Conservation (phyloP, 2,888 invertebrate species). For the Villa cingulata region DNA sequence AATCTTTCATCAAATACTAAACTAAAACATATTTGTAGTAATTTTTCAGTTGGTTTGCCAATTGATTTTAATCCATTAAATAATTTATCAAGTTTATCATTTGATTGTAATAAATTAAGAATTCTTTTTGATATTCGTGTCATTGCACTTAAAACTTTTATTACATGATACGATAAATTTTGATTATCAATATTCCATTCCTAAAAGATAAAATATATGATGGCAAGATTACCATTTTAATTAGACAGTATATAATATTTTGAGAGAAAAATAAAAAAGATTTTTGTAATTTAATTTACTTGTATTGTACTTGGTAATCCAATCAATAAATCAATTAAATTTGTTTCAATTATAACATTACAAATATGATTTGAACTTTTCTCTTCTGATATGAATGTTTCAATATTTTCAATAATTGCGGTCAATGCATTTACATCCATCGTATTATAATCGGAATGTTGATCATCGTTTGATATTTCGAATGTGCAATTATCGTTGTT, state of each 20-base stretch:
- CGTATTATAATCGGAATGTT: constrained; percentile 15
- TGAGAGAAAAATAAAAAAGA: no score
- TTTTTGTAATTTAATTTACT: constrained; percentile 16
- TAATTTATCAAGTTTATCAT: constrained; percentile 25
- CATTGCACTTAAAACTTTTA: constrained; percentile 25
- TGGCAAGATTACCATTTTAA: neutral
- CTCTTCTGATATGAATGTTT: constrained; percentile 25
- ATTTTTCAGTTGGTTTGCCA: constrained; percentile 35
- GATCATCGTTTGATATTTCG: constrained; percentile 21
- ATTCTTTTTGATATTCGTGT: constrained; percentile 23
- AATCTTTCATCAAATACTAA: constrained; percentile 35
- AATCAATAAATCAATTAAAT: constrained; percentile 33
- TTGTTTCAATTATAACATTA: constrained; percentile 33
- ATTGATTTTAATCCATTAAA: constrained; percentile 30
- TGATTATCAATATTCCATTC: constrained; percentile 28
- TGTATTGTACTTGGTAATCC: constrained; percentile 29
- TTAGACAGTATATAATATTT: no score
- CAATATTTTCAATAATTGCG: constrained; percentile 29
- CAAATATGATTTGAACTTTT: constrained; percentile 22
- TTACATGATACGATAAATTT: constrained; percentile 24
- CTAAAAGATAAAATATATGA: constrained; percentile 11
- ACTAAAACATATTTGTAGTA: constrained; percentile 37
- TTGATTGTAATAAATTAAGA: constrained; percentile 21
- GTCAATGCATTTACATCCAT: constrained; percentile 31
- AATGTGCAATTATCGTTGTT: constrained; percentile 24